These are phyloP conservation scores for Henicopernis longicauda DNA, from an alignment of 2,113 vertebrate species.

Conservation along the genomic window DNA sequence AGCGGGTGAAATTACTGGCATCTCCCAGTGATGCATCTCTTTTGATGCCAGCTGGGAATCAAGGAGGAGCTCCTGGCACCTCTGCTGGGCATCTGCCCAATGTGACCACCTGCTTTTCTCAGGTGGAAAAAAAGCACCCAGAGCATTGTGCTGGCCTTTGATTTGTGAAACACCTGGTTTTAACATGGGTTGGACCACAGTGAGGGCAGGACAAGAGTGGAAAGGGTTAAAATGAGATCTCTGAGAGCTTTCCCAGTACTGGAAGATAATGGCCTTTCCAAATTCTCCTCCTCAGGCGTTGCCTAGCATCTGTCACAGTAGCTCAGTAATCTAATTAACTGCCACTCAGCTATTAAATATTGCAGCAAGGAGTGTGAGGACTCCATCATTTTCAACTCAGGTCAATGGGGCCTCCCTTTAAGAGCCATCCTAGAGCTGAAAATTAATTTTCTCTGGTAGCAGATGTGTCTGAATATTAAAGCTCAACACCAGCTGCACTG, in stretches of 20 bases:
- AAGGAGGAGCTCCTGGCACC: background rate
- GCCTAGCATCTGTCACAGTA: constrained; percentile 41
- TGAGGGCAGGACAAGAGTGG: background rate
- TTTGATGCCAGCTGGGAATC: background rate
- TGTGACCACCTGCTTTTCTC: background rate
- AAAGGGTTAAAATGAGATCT: constrained; percentile 37
- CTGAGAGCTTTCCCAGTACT: background rate
- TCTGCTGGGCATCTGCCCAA: background rate
- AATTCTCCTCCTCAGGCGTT: background rate
- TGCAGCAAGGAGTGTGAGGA: constrained; percentile 9
- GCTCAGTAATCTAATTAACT: constrained; percentile 58
- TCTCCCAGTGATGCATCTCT: background rate
- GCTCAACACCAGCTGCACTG: background rate
- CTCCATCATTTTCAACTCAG: constrained; percentile 33
- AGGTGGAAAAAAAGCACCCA: background rate
- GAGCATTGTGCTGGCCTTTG: background rate
- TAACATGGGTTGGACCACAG: background rate
- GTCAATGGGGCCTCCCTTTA: background rate
- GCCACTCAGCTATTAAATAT: constrained; percentile 44
- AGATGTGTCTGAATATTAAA: background rate
- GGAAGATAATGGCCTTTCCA: constrained; percentile 30
- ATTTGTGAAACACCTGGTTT: background rate
- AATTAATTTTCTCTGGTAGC: constrained; percentile 48
- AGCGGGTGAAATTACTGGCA: background rate
- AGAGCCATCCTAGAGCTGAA: constrained; percentile 5